phyloP scores from a whole-genome alignment of 2,113 vertebrate species.

The Pongo abelii region DNA sequence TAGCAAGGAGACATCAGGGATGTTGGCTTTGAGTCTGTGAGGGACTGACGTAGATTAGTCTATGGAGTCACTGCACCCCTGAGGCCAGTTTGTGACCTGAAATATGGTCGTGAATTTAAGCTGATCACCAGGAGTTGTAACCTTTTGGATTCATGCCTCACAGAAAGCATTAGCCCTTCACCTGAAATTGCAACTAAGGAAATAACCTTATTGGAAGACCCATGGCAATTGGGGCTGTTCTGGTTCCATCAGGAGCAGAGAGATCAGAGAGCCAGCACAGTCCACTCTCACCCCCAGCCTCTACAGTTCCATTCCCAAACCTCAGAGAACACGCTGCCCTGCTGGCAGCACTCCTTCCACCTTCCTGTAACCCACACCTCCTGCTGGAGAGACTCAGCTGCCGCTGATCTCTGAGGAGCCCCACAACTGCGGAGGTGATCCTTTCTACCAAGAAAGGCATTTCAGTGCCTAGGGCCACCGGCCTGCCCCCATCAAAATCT shows the following conservation, averaged over 20 bases:
- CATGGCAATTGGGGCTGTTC: too few species aligned
- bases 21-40: background rate
- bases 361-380: too few species aligned
- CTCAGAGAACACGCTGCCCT: background rate
- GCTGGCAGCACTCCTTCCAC: accelerated
- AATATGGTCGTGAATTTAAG: background rate
- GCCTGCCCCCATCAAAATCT: background rate
- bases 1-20: background rate
- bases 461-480: background rate
- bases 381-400: background rate
- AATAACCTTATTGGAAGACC: background rate
- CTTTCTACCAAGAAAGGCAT: background rate
- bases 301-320: background rate
- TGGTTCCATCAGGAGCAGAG: background rate
- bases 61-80: background rate
- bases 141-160: background rate
- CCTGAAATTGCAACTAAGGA: background rate
- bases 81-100: background rate
- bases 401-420: background rate
- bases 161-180: background rate
- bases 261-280: background rate
- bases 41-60: background rate
- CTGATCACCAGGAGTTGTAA: background rate
- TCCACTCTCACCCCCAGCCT: too few species aligned
- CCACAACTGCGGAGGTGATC: background rate